These are phyloP conservation scores for Leiothrix lutea DNA, from an alignment of 2,113 vertebrate species.

Conservation along the genomic window DNA sequence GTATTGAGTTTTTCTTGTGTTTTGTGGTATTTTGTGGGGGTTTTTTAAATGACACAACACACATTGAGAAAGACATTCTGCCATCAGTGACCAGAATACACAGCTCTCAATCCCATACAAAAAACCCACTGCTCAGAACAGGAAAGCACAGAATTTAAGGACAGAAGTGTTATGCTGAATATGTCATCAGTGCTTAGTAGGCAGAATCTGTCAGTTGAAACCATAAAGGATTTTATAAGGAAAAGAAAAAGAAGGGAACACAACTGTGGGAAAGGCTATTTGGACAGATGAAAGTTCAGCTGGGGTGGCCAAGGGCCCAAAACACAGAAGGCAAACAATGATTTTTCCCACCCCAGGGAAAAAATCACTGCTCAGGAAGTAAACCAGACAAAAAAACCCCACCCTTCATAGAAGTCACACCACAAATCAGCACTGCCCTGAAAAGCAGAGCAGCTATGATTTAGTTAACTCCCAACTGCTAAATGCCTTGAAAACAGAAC, in stretches of 20 bases:
- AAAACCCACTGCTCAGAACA: rapidly evolving
- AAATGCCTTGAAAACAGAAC: background rate
- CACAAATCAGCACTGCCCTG: background rate
- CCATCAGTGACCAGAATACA: background rate
- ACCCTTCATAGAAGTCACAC: background rate
- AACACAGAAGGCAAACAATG: background rate
- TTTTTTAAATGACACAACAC: background rate
- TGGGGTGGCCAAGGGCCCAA: background rate
- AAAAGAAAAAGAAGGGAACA: background rate
- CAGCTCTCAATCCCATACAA: background rate
- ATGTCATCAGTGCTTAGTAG: background rate
- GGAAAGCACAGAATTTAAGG: background rate
- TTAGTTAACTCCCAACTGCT: background rate
- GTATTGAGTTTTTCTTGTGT: background rate
- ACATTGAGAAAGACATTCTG: background rate
- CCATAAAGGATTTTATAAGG: background rate
- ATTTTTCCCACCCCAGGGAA: background rate
- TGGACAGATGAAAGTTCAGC: background rate
- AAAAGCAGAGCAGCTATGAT: background rate
- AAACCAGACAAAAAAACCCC: background rate
- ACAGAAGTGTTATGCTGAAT: background rate
- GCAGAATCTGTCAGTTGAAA: background rate
- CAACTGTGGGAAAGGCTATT: background rate
- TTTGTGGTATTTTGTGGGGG: background rate
- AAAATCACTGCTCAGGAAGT: background rate